phyloP scores from a whole-genome alignment of 2,797 vertebrate species.

The Enteromius viviparus region DNA sequence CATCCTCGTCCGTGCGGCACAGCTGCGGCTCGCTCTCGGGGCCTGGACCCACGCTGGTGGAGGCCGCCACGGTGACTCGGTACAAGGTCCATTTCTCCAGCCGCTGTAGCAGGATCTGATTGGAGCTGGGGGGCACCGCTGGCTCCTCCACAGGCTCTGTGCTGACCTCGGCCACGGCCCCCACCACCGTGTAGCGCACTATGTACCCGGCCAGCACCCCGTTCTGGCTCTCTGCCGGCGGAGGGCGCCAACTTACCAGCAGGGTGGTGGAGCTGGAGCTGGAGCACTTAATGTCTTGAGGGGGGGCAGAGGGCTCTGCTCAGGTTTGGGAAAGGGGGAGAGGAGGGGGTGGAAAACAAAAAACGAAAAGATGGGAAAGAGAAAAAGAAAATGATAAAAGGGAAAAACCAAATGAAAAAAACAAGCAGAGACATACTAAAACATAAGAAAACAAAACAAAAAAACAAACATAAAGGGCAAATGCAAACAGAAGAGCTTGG shows the following conservation, averaged over 20 bases:
- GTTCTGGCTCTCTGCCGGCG: conserved; percentile 90
- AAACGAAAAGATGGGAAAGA: conserved; percentile 91
- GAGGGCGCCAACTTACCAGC: conserved; percentile 99
- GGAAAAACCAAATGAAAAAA: conserved; percentile 75
- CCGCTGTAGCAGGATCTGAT: conserved; percentile 86
- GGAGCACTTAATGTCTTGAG: conserved; percentile 97
- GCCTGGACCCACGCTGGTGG: conserved; percentile 88
- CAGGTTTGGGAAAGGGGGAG: conserved; percentile 75
- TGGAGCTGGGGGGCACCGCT: conserved; percentile 80
- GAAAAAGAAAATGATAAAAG: conserved; percentile 87
- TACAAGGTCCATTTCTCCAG: conserved; percentile 98
- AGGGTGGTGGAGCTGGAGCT: conserved; percentile 95
- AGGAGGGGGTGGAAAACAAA: conserved; percentile 88
- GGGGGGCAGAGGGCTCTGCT: conserved; percentile 98
- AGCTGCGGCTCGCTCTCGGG: conserved; percentile 90
- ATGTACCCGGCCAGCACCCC: conserved; percentile 92
- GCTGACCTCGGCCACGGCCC: conserved; percentile 59
- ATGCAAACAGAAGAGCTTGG: conserved; percentile 70
- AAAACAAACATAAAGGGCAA: conserved; percentile 70
- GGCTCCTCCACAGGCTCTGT: conserved; percentile 83
- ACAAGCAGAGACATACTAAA: conserved; percentile 73
- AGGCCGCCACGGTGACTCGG: conserved; percentile 87
- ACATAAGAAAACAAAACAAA: conserved; percentile 67
- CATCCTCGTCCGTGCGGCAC: conserved; percentile 95
- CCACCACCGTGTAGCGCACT: conserved; percentile 89